phyloP scores from a whole-genome alignment of 2,888 invertebrate species.

The Automeris io region DNA sequence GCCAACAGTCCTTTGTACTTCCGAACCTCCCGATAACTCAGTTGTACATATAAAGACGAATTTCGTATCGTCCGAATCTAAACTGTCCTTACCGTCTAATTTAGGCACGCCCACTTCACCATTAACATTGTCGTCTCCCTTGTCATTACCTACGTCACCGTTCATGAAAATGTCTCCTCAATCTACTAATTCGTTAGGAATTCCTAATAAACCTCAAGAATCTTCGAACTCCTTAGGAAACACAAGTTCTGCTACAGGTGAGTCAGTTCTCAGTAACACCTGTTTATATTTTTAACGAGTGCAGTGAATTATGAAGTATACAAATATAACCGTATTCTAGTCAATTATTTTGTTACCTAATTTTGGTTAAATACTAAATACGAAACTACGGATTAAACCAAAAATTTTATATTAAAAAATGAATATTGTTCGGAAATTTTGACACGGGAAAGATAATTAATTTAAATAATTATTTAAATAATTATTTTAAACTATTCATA shows the following conservation, averaged over 20 bases:
- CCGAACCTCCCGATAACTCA: conserved; percentile 33
- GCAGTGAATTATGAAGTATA: neutral
- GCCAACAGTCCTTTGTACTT: conserved; percentile 59
- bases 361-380: too few relatives aligned
- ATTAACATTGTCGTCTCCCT: conserved; percentile 48
- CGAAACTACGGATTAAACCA: too few relatives aligned
- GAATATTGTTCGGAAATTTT: too few relatives aligned
- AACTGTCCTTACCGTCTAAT: conserved; percentile 55
- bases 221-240: conserved; percentile 28
- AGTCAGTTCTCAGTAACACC: conserved; percentile 24
- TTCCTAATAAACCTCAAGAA: conserved; percentile 27
- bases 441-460: too few relatives aligned
- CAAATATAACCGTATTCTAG: too few relatives aligned
- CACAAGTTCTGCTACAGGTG: conserved; percentile 62
- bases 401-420: too few relatives aligned
- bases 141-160: conserved; percentile 58
- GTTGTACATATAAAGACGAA: conserved; percentile 31
- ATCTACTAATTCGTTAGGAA: conserved; percentile 37
- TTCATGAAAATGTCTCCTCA: conserved; percentile 41
- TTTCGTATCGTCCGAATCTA: conserved; percentile 52
- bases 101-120: conserved; percentile 62
- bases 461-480: too few relatives aligned
- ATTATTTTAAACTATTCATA: too few relatives aligned
- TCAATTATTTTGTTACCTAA: too few relatives aligned
- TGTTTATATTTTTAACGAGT: conserved; percentile 1